phyloP scores from a whole-genome alignment of 2,888 invertebrate species.

The Sphaerophoria taeniata region DNA sequence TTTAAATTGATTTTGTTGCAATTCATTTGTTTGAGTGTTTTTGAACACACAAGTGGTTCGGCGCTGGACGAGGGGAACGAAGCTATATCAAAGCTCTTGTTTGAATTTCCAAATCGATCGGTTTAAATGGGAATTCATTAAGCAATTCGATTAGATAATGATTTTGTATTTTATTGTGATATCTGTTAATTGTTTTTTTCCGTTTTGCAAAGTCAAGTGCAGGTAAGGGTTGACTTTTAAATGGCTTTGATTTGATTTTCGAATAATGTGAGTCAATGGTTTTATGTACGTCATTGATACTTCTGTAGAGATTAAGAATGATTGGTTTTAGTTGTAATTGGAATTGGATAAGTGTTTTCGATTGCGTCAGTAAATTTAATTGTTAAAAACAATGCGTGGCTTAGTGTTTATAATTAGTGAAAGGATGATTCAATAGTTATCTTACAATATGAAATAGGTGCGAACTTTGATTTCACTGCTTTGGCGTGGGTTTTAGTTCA shows the following conservation, averaged over 20 bases:
- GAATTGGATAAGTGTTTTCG: slow-evolving; percentile 15
- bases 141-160: slow-evolving; percentile 63
- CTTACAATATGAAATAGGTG: too few relatives aligned
- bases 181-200: slow-evolving; percentile 24
- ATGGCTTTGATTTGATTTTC: slow-evolving; percentile 5
- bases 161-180: slow-evolving; percentile 20
- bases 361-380: slow-evolving; percentile 49
- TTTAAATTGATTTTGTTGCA: slow-evolving; percentile 62
- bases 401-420: not conserved
- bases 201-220: slow-evolving; percentile 8
- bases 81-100: slow-evolving; percentile 1
- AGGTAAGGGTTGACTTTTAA: not conserved
- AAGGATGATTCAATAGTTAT: too few relatives aligned
- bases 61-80: slow-evolving; percentile 12
- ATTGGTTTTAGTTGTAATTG: slow-evolving; percentile 51
- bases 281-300: slow-evolving; percentile 53
- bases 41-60: not conserved
- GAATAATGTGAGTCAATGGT: slow-evolving; percentile 37
- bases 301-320: slow-evolving; percentile 32
- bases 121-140: slow-evolving; percentile 57
- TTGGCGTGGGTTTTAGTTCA: too few relatives aligned
- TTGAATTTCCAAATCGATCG: slow-evolving; percentile 42
- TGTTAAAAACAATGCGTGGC: slow-evolving; percentile 20
- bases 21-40: slow-evolving; percentile 52
- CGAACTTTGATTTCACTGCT: too few relatives aligned